A percentile compares a stretch with the other conserved stretches of the same genome.
phyloP scores from a whole-genome alignment of 2,888 invertebrate genomes.

The Orgyia antiqua region DNA sequence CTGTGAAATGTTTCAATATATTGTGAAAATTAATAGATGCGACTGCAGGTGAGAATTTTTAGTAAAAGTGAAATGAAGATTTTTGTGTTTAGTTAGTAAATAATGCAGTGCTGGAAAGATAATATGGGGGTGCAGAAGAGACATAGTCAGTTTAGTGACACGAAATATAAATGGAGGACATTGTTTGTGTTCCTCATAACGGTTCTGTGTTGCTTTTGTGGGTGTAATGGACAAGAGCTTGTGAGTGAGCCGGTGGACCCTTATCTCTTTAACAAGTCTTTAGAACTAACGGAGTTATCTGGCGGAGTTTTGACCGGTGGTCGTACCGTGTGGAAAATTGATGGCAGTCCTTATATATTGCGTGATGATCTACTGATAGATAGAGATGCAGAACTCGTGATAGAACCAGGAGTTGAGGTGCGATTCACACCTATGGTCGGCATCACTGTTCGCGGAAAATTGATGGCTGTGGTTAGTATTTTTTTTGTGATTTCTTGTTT shows the following conservation, averaged over 20 bases:
- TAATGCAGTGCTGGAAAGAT: constrained; percentile 62
- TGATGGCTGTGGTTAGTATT: constrained; percentile 91
- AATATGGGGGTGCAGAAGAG: constrained; percentile 69
- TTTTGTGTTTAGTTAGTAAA: constrained; percentile 51
- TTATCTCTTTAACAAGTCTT: constrained; percentile 61
- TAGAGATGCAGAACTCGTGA: constrained; percentile 86
- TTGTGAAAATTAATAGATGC: constrained; percentile 40
- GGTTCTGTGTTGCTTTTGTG: constrained; percentile 39
- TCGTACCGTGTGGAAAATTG: constrained; percentile 71
- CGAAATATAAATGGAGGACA: constrained; percentile 76
- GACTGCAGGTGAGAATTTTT: constrained; percentile 46
- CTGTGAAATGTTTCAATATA: constrained; percentile 45
- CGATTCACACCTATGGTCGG: constrained; percentile 95
- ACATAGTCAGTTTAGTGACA: constrained; percentile 74
- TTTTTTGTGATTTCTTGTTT: too few species aligned
- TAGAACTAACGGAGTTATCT: constrained; percentile 76
- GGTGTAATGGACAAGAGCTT: constrained; percentile 56
- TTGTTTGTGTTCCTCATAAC: constrained; percentile 39
- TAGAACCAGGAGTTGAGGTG: constrained; percentile 94
- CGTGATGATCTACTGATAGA: constrained; percentile 89
- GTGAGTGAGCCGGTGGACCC: constrained; percentile 50
- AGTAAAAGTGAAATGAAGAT: constrained; percentile 64
- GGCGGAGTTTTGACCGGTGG: constrained; percentile 81
- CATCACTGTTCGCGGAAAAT: constrained; percentile 92
- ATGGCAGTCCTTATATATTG: constrained; percentile 86